These are phyloP conservation scores for Asobara japonica DNA, from an alignment of 1,140 invertebrate species.

Conservation along the genomic window DNA sequence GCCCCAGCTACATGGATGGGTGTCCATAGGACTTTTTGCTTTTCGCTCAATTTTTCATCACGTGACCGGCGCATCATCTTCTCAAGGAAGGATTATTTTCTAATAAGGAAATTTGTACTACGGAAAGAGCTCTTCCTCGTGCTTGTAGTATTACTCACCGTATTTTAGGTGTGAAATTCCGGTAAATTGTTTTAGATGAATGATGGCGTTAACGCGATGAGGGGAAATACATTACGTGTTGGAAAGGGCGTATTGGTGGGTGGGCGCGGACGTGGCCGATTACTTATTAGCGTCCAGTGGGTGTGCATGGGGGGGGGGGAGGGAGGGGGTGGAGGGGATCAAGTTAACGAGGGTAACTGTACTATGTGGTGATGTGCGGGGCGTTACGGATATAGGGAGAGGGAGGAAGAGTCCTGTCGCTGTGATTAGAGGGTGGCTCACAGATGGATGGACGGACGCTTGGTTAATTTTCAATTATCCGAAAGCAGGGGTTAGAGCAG, in stretches of 20 bases:
- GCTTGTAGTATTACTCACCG: too few relatives aligned
- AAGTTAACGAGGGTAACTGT: conserved; percentile 30
- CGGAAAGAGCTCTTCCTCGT: too few relatives aligned
- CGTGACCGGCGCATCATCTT: too few relatives aligned
- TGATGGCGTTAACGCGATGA: background rate
- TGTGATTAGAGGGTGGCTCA: conserved; percentile 49
- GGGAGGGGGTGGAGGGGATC: too few relatives aligned
- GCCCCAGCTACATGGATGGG: too few relatives aligned
- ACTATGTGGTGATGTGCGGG: background rate
- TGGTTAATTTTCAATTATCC: conserved; percentile 62
- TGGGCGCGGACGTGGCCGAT: conserved; percentile 24
- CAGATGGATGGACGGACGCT: conserved; percentile 50
- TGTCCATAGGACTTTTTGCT: too few relatives aligned
- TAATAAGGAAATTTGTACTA: too few relatives aligned
- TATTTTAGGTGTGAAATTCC: too few relatives aligned
- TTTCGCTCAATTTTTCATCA: too few relatives aligned
- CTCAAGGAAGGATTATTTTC: too few relatives aligned
- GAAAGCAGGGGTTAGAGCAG: too few relatives aligned
- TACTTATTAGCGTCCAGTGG: conserved; percentile 37
- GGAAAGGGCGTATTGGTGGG: conserved; percentile 3
- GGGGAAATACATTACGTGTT: conserved; percentile 7
- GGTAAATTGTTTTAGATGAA: background rate
- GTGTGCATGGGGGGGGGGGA: too few relatives aligned
- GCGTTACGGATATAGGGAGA: background rate
- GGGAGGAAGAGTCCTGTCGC: conserved; percentile 18